Percentiles rank a stretch among this genome's conserved stretches.
Conservation (phyloP, 2,113 vertebrate genomes). For the Cheilinus undulatus region DNA sequence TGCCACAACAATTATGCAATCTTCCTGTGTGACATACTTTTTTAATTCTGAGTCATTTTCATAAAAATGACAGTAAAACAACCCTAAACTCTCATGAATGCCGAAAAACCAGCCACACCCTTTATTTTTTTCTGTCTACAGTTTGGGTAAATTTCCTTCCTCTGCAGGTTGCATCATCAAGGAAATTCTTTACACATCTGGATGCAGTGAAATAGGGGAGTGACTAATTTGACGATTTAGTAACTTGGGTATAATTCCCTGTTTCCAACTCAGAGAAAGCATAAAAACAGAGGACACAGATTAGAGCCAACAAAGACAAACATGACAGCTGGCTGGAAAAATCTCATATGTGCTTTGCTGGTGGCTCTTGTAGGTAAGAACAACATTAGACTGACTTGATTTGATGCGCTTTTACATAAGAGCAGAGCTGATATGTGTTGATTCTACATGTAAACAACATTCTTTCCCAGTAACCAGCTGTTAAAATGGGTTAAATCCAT, state of each 20-base stretch:
- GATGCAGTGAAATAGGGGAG: not conserved
- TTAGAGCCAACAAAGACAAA: not conserved
- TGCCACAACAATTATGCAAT: not conserved
- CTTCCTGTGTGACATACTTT: not conserved
- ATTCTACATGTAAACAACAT: too few species aligned
- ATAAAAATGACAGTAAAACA: too few species aligned
- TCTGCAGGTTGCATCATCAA: not conserved
- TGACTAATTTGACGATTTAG: not conserved
- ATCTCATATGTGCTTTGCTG: constrained; percentile 16
- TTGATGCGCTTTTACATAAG: too few species aligned
- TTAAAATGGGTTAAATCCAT: too few species aligned
- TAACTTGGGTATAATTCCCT: not conserved
- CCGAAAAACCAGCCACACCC: too few species aligned
- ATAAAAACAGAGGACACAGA: too few species aligned
- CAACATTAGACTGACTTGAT: not conserved
- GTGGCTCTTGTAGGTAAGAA: constrained; percentile 45
- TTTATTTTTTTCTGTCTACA: not conserved
- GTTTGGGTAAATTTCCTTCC: not conserved
- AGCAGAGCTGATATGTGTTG: too few species aligned
- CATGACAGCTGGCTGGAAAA: not conserved
- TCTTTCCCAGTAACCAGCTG: too few species aligned
- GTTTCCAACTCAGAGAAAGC: not conserved
- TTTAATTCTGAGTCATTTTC: too few species aligned
- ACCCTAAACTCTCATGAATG: too few species aligned
- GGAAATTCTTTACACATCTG: not conserved